A percentile compares a stretch with the other conserved stretches of the same genome.
These are phyloP conservation scores for Chascanopsetta lugubris DNA, from an alignment of 2,113 vertebrate genomes.

Conservation along the genomic window DNA sequence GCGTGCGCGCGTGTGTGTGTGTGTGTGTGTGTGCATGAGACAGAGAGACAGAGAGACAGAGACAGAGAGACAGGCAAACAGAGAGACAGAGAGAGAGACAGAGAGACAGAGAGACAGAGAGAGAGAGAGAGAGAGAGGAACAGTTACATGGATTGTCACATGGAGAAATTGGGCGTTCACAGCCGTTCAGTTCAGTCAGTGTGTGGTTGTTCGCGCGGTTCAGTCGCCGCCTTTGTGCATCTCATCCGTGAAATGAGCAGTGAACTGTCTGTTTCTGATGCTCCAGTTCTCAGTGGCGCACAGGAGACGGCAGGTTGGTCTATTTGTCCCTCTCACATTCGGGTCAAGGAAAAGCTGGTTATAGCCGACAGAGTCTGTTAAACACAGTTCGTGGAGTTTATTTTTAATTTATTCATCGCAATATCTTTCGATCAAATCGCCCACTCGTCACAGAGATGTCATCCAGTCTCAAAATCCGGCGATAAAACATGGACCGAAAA, in stretches of 20 bases:
- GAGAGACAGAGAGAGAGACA: conserved; percentile 25
- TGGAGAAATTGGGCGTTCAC: conserved; percentile 52
- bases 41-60: conserved; percentile 29
- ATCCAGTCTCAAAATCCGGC: conserved; percentile 12
- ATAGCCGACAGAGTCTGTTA: conserved; percentile 15
- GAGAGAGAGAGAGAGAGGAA: conserved; percentile 29
- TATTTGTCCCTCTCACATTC: conserved; percentile 25
- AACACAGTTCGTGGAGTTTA: conserved; percentile 1
- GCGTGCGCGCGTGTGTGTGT: conserved; percentile 22
- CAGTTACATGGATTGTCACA: conserved; percentile 58
- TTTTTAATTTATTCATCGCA: not conserved
- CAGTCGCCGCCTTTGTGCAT: not conserved
- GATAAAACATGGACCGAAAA: conserved; percentile 26
- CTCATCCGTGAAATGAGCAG: conserved; percentile 58
- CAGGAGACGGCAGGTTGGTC: conserved; percentile 11
- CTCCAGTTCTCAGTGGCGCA: conserved; percentile 48
- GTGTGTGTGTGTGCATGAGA: conserved; percentile 25
- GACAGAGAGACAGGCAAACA: too few species aligned
- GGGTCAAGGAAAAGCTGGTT: conserved; percentile 51
- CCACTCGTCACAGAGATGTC: not conserved
- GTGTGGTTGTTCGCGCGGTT: conserved; percentile 6
- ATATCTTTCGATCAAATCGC: not conserved
- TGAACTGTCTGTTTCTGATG: conserved; percentile 40
- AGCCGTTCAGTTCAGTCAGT: conserved; percentile 52
- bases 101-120: not conserved